Percentiles rank a stretch among this genome's conserved stretches.
phyloP scores from a whole-genome alignment of 2,113 vertebrate genomes.

The Campylomormyrus numenius region DNA sequence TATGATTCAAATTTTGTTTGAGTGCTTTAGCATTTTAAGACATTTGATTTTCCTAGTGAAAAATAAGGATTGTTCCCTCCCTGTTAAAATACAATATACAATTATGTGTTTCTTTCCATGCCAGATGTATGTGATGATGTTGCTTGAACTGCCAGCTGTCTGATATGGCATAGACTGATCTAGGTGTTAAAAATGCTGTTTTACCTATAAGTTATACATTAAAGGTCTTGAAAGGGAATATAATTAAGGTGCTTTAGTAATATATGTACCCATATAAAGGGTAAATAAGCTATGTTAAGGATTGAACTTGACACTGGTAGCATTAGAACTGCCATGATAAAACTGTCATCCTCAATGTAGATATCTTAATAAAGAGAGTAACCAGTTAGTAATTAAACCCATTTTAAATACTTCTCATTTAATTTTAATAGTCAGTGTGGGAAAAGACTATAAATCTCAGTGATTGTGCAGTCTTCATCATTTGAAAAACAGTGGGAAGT shows the following conservation, averaged over 20 bases:
- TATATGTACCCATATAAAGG: not conserved
- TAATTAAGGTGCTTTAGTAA: not conserved
- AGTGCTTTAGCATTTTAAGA: not conserved
- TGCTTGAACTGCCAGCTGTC: not conserved
- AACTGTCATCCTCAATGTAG: not conserved
- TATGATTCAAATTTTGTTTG: not conserved
- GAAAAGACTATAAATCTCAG: not conserved
- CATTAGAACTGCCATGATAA: not conserved
- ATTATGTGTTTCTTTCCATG: not conserved
- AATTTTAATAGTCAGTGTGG: not conserved
- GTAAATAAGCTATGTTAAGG: not conserved
- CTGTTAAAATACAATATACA: not conserved
- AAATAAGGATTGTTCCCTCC: not conserved
- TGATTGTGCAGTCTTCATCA: not conserved
- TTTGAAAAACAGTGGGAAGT: not conserved
- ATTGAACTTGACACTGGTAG: not conserved
- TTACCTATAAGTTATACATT: not conserved
- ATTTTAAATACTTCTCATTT: not conserved
- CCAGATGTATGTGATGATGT: not conserved
- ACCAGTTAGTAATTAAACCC: not conserved
- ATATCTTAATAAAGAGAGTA: not conserved
- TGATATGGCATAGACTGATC: not conserved
- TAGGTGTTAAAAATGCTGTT: not conserved
- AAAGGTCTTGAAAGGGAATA: not conserved
- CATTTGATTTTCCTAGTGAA: not conserved